A percentile compares a stretch with the other conserved stretches of the same genome.
Conservation (phyloP, 2,113 vertebrate genomes). For the Brevimyrus niger region DNA sequence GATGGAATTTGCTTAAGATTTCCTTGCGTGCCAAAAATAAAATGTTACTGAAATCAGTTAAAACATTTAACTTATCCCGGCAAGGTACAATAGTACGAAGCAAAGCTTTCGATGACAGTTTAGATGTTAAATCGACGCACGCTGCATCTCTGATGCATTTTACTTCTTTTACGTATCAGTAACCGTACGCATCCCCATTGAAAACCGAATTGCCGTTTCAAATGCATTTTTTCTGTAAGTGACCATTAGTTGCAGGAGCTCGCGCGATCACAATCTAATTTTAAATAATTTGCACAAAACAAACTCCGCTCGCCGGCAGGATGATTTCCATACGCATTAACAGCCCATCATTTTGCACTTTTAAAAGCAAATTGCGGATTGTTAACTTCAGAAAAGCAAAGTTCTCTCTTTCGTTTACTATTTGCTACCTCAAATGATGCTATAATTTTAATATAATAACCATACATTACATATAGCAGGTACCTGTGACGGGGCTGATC, state of each 20-base stretch:
- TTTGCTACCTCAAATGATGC: not conserved
- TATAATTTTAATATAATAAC: not conserved
- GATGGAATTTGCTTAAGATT: not conserved
- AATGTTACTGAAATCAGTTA: not conserved
- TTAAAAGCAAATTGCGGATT: not conserved
- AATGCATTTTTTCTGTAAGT: not conserved
- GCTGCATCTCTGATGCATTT: not conserved
- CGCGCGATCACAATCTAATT: not conserved
- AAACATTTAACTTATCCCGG: not conserved
- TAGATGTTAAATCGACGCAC: not conserved
- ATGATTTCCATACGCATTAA: not conserved
- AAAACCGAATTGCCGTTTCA: not conserved
- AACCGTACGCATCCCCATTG: not conserved
- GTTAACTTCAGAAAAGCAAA: not conserved
- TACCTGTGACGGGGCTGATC: slow-evolving; percentile 19
- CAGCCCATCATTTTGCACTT: not conserved
- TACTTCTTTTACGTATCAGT: not conserved
- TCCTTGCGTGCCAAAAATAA: not conserved
- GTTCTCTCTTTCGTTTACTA: not conserved
- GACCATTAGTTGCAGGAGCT: not conserved
- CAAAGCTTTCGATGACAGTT: not conserved
- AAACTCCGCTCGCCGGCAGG: not conserved
- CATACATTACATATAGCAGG: not conserved
- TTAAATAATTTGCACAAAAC: not conserved
- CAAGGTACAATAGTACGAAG: not conserved